Conservation (phyloP, 2,113 vertebrate genomes). For the Perca flavescens region DNA sequence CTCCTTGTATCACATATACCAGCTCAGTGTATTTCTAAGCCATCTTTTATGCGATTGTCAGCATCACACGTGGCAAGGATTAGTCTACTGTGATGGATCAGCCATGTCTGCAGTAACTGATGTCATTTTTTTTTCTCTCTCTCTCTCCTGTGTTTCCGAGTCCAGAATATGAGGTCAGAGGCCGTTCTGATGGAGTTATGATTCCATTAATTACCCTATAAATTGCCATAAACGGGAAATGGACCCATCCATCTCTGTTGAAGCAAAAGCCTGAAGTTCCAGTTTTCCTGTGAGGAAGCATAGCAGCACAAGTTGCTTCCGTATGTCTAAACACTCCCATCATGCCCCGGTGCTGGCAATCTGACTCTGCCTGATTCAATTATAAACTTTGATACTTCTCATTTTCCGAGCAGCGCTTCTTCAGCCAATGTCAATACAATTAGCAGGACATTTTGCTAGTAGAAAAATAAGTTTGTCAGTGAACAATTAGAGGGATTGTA, state of each 20-base stretch:
- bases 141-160: conserved; percentile 10
- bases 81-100: conserved; percentile 38
- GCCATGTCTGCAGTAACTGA: conserved; percentile 22
- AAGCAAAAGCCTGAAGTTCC: conserved; percentile 32
- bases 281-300: conserved; percentile 55
- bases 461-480: conserved; percentile 65
- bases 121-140: conserved; percentile 18
- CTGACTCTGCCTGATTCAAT: conserved; percentile 61
- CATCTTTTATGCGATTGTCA: conserved; percentile 44
- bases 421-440: conserved; percentile 77
- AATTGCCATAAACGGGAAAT: conserved; percentile 62
- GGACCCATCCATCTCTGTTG: conserved; percentile 59
- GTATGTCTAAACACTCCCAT: conserved; percentile 70
- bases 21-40: conserved; percentile 4
- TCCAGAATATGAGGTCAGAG: conserved; percentile 48
- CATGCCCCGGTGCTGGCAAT: conserved; percentile 39
- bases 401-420: conserved; percentile 59
- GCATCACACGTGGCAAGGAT: conserved; percentile 52
- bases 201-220: conserved; percentile 55
- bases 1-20: conserved; percentile 29
- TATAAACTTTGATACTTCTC: conserved; percentile 55
- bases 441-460: conserved; percentile 58
- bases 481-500: conserved; percentile 46
- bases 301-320: conserved; percentile 71
- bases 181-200: conserved; percentile 40